Percentiles rank a stretch among this genome's conserved stretches.
phyloP scores from a whole-genome alignment of 1,140 invertebrate species.

The Drosophila suzukii region DNA sequence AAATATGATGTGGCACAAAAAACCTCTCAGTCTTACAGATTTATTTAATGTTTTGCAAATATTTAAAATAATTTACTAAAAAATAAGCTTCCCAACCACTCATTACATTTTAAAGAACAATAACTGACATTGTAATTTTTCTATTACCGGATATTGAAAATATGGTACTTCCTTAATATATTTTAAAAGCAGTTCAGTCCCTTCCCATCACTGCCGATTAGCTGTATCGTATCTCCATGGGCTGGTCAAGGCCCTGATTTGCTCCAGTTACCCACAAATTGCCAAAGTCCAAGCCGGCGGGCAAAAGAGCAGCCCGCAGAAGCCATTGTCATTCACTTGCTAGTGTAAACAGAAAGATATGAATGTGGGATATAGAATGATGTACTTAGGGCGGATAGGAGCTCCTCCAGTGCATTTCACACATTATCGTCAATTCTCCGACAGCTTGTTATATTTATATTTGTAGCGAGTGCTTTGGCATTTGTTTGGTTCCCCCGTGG shows the following conservation, averaged over 20 bases:
- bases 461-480: conserved; percentile 9
- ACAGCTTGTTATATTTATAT: conserved; percentile 30
- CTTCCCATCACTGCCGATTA: conserved; percentile 1
- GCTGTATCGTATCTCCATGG: background rate
- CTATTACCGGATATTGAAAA: background rate
- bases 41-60: no score
- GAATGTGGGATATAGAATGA: background rate
- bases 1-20: no score
- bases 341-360: conserved; percentile 24
- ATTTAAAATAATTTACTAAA: background rate
- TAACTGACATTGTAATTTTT: background rate
- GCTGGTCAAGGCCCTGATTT: conserved; percentile 16
- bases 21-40: no score
- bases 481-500: conserved; percentile 23
- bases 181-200: background rate
- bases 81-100: background rate
- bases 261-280: conserved; percentile 31
- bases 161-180: background rate
- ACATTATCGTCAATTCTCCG: conserved; percentile 5
- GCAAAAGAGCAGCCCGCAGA: conserved; percentile 3
- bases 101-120: background rate
- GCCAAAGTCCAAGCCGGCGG: conserved; percentile 13
- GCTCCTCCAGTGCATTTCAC: conserved; percentile 14
- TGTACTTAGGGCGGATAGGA: background rate
- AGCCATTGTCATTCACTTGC: conserved; percentile 4